Evolutionary conservation across 2,113 vertebrate species (phyloP).

Genomic region (Catagonus wagneri): DNA sequence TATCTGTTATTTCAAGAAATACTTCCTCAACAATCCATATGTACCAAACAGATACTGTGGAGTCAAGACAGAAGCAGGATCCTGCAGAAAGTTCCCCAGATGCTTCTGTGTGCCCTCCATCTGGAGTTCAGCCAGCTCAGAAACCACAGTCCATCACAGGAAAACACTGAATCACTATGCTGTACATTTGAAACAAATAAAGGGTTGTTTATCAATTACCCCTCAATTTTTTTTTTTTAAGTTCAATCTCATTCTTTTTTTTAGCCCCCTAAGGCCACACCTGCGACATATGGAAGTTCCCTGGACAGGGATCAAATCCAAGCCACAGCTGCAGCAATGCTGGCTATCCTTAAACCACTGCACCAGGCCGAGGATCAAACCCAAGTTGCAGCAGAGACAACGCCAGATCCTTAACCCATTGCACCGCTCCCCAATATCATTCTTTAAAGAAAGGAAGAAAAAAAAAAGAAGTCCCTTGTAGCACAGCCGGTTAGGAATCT

Average conservation of each 20-base stretch:
- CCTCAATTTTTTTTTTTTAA: not conserved
- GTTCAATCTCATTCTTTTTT: not conserved
- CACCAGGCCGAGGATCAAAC: no score
- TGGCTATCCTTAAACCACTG: no score
- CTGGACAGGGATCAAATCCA: no score
- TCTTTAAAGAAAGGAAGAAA: not conserved
- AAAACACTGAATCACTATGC: not conserved
- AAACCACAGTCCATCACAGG: not conserved
- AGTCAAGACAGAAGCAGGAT: slow-evolving; percentile 38
- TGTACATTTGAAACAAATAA: not conserved
- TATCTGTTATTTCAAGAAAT: slow-evolving; percentile 10
- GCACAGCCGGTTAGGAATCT: no score
- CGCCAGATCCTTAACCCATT: no score
- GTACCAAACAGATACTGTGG: not conserved
- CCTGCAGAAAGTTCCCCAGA: not conserved
- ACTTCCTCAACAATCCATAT: not conserved
- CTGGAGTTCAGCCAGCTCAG: not conserved
- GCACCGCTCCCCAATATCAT: not conserved
- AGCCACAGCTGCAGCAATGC: no score
- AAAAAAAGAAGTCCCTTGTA: no score
- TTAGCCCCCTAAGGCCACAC: no score
- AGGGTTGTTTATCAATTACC: not conserved
- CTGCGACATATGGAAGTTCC: no score
- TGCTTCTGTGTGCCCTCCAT: not conserved
- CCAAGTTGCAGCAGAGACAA: no score